A percentile compares a stretch with the other conserved stretches of the same genome.
These are phyloP conservation scores for Machimus rusticus DNA, from an alignment of 2,888 invertebrate species.

Conservation along the genomic window DNA sequence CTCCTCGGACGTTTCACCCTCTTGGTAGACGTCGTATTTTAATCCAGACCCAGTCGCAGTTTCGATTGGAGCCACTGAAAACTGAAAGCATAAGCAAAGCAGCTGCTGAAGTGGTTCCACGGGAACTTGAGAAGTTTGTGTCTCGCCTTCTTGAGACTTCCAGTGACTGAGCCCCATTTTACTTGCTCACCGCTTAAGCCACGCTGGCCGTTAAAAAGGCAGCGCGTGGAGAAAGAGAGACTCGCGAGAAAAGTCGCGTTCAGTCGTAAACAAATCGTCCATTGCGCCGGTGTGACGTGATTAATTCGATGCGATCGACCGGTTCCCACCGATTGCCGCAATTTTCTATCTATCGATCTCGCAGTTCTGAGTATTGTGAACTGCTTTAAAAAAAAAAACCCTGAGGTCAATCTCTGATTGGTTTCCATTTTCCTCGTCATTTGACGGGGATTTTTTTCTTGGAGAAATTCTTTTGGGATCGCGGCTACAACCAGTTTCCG, in stretches of 20 bases:
- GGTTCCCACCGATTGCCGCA: neutral
- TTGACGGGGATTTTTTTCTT: neutral
- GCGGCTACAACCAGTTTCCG: neutral
- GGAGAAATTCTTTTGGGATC: neutral
- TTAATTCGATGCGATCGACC: neutral
- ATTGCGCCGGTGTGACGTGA: slow-evolving; percentile 14
- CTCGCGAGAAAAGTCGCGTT: neutral
- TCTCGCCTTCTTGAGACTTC: neutral
- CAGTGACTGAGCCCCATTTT: neutral
- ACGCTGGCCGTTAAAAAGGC: neutral
- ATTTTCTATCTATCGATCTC: neutral
- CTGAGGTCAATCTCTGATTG: neutral
- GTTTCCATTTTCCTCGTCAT: neutral
- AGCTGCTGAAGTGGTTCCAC: neutral
- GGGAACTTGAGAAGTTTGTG: neutral
- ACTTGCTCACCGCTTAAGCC: neutral
- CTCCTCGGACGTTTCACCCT: neutral
- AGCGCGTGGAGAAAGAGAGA: neutral
- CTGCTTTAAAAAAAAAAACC: neutral
- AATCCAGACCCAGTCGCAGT: neutral
- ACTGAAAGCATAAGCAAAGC: neutral
- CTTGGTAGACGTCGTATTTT: neutral
- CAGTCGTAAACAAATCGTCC: slow-evolving; percentile 39
- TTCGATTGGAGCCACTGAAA: neutral
- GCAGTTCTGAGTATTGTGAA: neutral